Percentiles rank a stretch among this genome's conserved stretches.
Conservation (phyloP, 2,888 invertebrate species). For the Acleris holmiana region DNA sequence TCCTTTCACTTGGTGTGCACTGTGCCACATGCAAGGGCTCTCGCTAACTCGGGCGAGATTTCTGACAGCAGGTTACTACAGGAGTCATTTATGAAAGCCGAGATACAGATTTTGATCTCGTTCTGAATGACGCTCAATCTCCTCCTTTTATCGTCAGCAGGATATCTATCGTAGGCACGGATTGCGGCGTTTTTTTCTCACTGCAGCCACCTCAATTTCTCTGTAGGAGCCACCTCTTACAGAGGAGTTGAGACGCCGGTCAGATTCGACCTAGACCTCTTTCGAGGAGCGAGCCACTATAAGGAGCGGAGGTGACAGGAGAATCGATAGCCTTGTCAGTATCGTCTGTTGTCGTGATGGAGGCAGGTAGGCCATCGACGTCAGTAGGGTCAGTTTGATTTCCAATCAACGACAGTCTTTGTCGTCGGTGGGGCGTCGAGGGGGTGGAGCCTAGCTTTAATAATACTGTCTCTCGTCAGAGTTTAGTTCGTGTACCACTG, state of each 20-base stretch:
- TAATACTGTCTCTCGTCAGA: constrained; percentile 7
- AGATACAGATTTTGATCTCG: not conserved
- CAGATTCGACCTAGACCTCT: too few species aligned
- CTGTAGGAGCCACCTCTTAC: too few species aligned
- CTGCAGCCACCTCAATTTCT: too few species aligned
- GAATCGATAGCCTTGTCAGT: too few species aligned
- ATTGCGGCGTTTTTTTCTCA: not conserved
- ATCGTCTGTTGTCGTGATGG: too few species aligned
- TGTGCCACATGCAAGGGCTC: not conserved
- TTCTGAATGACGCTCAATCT: not conserved
- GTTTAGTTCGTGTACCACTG: not conserved
- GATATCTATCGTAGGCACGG: not conserved
- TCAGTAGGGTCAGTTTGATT: too few species aligned
- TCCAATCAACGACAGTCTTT: not conserved
- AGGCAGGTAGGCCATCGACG: too few species aligned
- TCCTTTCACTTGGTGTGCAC: not conserved
- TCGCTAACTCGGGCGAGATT: not conserved
- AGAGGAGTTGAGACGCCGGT: too few species aligned
- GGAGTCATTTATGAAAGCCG: not conserved
- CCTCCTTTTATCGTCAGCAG: not conserved
- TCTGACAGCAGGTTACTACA: not conserved
- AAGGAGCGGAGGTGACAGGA: too few species aligned
- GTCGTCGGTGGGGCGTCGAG: too few species aligned
- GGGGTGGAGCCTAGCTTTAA: not conserved
- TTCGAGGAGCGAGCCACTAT: too few species aligned